Evolutionary conservation across 2,113 vertebrate species (phyloP).

Genomic region (Marmota flaviventris): DNA sequence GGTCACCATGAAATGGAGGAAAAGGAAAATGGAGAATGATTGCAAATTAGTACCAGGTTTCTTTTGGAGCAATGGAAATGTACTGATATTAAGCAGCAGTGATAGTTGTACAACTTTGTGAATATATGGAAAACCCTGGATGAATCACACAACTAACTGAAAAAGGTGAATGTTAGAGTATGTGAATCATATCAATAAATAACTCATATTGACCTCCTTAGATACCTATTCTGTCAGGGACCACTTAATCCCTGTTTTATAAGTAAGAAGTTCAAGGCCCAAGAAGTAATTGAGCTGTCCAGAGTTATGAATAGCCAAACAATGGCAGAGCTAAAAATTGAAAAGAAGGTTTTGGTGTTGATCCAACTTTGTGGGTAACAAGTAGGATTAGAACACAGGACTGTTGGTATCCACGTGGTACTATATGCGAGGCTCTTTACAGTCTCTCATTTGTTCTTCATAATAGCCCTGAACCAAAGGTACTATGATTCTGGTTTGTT

Average conservation of each 20-base stretch:
- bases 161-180: not conserved
- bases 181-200: not conserved
- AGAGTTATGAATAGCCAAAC: not conserved
- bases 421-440: not conserved
- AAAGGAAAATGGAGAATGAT: not conserved
- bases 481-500: not conserved
- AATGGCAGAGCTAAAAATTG: not conserved
- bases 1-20: not conserved
- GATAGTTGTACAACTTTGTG: not conserved
- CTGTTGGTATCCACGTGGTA: not conserved
- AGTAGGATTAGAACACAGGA: not conserved
- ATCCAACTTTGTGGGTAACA: not conserved
- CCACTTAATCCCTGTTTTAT: not conserved
- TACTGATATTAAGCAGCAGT: not conserved
- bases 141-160: not conserved
- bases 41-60: not conserved
- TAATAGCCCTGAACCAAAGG: not conserved
- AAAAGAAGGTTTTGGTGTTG: not conserved
- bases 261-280: conserved; percentile 18
- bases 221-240: not conserved
- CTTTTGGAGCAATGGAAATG: not conserved
- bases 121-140: not conserved
- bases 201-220: not conserved
- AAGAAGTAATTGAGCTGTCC: not conserved
- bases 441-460: not conserved